Evolutionary conservation across 2,797 vertebrate genomes (phyloP).

Genomic region (Sebastes kiyomatsui): DNA sequence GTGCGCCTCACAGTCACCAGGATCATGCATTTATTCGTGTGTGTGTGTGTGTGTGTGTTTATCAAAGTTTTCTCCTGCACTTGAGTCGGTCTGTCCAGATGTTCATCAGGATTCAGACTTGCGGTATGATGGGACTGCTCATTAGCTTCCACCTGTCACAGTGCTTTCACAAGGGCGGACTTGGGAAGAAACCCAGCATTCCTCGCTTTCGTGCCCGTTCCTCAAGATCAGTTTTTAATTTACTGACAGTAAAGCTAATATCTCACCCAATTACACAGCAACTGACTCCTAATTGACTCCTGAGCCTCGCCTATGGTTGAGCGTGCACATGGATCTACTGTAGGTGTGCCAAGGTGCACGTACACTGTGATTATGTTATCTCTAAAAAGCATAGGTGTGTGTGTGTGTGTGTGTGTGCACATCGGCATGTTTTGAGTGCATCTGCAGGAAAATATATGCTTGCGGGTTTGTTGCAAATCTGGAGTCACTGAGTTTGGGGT

Average conservation of each 20-base stretch:
- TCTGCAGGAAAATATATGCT: background rate
- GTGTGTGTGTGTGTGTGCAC: background rate
- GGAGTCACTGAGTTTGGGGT: background rate
- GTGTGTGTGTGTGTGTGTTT: background rate
- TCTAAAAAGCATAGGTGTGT: constrained; percentile 33
- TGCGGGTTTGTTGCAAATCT: background rate
- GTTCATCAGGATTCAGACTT: constrained; percentile 50
- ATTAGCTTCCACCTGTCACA: constrained; percentile 66
- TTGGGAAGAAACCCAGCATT: constrained; percentile 41
- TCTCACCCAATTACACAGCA: constrained; percentile 86
- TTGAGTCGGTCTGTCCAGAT: constrained; percentile 56
- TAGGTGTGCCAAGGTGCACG: constrained; percentile 59
- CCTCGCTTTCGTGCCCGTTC: constrained; percentile 67
- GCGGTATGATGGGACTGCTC: constrained; percentile 46
- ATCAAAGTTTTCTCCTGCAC: background rate
- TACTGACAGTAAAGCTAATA: constrained; percentile 85
- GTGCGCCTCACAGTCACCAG: background rate
- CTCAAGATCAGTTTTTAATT: constrained; percentile 87
- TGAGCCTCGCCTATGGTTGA: constrained; percentile 67
- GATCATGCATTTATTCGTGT: background rate
- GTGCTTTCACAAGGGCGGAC: constrained; percentile 42
- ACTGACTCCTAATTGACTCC: constrained; percentile 83
- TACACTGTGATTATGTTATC: constrained; percentile 63
- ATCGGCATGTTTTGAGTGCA: background rate
- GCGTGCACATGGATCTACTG: constrained; percentile 68